Base-by-base conservation (phyloP, 2,797 vertebrate species). In the Tamandua tetradactyla region DNA sequence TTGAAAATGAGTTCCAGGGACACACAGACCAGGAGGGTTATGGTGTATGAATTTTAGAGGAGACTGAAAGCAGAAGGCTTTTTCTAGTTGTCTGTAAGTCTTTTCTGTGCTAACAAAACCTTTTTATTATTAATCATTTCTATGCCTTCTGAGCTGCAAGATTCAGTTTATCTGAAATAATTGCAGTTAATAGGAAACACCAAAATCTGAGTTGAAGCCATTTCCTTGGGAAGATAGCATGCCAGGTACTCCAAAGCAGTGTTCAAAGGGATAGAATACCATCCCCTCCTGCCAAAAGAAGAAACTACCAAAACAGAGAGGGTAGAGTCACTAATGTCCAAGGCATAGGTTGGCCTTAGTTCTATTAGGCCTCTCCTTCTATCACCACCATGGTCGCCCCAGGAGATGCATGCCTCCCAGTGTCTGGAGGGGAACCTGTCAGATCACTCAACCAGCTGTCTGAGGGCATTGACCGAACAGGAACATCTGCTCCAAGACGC, bases 31-130 rank as follows among this genome's bases (percentile, higher is more conserved):
- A 90, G 55, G 87, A 93, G 55, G 12, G 23, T n/a, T 91, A 68
- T 30, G 52, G 87, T 86, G 14, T 64, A 85, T 78, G 17, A 87
- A 91, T 95, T 96, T 91, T 61, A 23, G 71, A 72, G 91, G 91
- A 96, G 27, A 78, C 35, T 68, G 30, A 83, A 92, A 93, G 94
- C 55, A 42, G 30, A 57, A 66, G 55, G 14, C 47, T 87, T 91
- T 95, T 95, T 93, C 94, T 86, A 87, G 49, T 35, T 84, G 30
- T 89, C 61, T 86, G 27, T 87, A 83, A 75, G 14, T 32, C 62
- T 85, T 62, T 22, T 92, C 83, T 88, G 94, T 82, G 44, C 71
- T 61, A 94, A 47, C 74, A 89, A 79, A 87, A 7, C 10, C 49
- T 69, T 76, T 71, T 20, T 89, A 71, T 69, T 61, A 55, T 78